These are phyloP conservation scores for Chiloscyllium plagiosum DNA, from an alignment of 2,113 vertebrate species.

Conservation along the genomic window DNA sequence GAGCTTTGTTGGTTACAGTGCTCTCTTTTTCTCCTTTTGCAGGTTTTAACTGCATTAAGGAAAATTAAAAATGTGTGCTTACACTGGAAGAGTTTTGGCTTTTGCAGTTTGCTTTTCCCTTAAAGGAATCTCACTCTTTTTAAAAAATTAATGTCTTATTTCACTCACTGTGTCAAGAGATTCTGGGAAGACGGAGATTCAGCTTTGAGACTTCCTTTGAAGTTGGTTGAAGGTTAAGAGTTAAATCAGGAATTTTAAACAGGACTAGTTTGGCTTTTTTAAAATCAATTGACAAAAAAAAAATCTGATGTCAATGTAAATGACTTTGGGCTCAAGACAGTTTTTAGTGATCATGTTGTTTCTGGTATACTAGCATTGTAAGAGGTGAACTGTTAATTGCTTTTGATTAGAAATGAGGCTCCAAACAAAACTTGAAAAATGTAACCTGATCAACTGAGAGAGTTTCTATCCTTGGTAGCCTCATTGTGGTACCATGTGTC, in stretches of 20 bases:
- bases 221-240: not conserved
- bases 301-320: not conserved
- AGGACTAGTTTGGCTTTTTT: not conserved
- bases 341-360: too few relatives aligned
- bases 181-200: not conserved
- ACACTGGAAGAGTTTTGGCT: not conserved
- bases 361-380: not conserved
- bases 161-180: not conserved
- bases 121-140: not conserved
- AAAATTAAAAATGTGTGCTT: conserved; percentile 16
- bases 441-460: not conserved
- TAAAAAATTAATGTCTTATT: conserved; percentile 1
- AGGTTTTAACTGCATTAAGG: not conserved
- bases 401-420: not conserved
- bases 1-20: not conserved
- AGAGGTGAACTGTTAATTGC: not conserved
- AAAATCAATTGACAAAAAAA: not conserved
- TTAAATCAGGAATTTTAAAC: not conserved
- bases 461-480: not conserved
- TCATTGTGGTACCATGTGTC: not conserved
- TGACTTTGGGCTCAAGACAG: not conserved
- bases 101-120: not conserved
- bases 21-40: not conserved
- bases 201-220: not conserved
- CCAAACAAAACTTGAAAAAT: not conserved